Evolutionary conservation across 2,888 invertebrate genomes (phyloP).

Genomic region (Agapostemon virescens): DNA sequence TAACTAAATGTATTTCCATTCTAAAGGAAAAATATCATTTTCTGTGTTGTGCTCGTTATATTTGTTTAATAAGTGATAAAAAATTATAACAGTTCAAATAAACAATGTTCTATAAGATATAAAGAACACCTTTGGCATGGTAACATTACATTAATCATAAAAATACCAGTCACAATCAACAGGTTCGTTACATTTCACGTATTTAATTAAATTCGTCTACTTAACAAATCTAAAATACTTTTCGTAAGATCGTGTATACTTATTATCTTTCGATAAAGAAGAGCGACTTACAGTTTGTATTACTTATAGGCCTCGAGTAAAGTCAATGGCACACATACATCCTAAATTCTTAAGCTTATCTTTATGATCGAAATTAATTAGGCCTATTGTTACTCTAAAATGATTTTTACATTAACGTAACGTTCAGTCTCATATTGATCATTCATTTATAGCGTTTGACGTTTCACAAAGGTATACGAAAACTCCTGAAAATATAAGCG

Average conservation of each 20-base stretch:
- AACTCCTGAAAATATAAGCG: constrained; percentile 72
- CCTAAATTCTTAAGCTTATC: constrained; percentile 11
- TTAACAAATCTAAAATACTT: neutral
- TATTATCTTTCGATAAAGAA: constrained; percentile 9
- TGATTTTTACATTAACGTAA: constrained; percentile 30
- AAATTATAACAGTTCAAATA: constrained; percentile 1
- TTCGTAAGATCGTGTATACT: neutral
- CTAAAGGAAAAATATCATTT: neutral
- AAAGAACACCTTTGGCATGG: constrained; percentile 3
- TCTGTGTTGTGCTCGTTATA: neutral
- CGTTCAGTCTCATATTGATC: constrained; percentile 67
- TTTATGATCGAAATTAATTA: constrained; percentile 30
- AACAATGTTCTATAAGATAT: neutral
- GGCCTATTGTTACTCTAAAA: constrained; percentile 28
- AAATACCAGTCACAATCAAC: neutral
- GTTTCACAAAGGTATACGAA: constrained; percentile 75
- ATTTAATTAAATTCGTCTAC: neutral
- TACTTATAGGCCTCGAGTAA: constrained; percentile 27
- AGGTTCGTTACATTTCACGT: neutral
- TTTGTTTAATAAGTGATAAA: constrained; percentile 3
- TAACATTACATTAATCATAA: constrained; percentile 7
- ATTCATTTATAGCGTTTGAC: constrained; percentile 45
- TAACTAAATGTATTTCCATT: neutral
- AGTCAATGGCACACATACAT: constrained; percentile 28
- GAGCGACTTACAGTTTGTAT: constrained; percentile 24